Percentiles rank a stretch among this genome's conserved stretches.
phyloP scores from a whole-genome alignment of 1,140 invertebrate species.

The Berghia stephanieae region DNA sequence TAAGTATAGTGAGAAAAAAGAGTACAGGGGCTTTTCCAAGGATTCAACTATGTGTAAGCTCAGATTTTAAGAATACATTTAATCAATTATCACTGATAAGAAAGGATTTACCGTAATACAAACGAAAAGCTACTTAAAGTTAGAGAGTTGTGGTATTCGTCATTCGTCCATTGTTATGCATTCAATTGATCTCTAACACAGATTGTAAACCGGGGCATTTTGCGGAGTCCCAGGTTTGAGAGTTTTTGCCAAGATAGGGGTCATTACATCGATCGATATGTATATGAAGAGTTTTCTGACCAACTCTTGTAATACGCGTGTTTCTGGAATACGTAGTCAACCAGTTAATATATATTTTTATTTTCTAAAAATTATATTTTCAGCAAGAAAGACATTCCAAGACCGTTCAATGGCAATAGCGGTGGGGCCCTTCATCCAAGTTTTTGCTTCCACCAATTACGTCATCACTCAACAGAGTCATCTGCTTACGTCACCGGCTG shows the following conservation, averaged over 20 bases:
- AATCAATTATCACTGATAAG: not conserved
- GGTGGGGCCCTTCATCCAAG: constrained; percentile 56
- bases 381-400: constrained; percentile 47
- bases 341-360: not conserved
- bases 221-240: too few species aligned
- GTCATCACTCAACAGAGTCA: constrained; percentile 52
- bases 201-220: too few species aligned
- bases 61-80: too few species aligned
- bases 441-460: constrained; percentile 56
- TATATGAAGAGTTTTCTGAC: too few species aligned
- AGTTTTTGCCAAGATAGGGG: too few species aligned
- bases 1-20: too few species aligned
- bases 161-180: not conserved
- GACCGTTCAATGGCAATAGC: constrained; percentile 41
- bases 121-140: not conserved
- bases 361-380: constrained; percentile 18
- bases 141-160: not conserved
- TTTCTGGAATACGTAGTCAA: not conserved
- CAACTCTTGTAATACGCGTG: too few species aligned
- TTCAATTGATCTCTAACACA: too few species aligned
- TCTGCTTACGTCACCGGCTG: constrained; percentile 49
- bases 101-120: not conserved
- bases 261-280: too few species aligned
- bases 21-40: too few species aligned
- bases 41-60: not conserved